Percentiles rank a stretch among this genome's conserved stretches.
Conservation (phyloP, 64 coral and sea anemone species). For the Montipora foliosa region DNA sequence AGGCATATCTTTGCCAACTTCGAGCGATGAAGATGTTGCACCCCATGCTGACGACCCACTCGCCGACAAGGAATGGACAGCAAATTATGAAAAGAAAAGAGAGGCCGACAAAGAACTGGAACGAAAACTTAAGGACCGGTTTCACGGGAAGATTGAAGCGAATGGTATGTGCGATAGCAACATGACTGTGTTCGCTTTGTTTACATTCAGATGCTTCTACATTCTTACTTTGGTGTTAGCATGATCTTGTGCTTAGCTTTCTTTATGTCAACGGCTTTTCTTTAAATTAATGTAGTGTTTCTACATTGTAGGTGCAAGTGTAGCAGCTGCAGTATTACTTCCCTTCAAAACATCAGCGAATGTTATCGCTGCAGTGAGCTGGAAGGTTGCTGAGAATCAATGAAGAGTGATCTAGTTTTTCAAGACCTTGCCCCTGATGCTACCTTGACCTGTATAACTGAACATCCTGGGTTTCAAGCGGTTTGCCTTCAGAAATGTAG, state of each 20-base stretch:
- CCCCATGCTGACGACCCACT: neutral
- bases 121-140: neutral
- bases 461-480: slow-evolving; percentile 19
- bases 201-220: neutral
- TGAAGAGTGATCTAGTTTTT: slow-evolving; percentile 47
- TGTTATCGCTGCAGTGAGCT: slow-evolving; percentile 70
- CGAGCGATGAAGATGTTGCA: neutral
- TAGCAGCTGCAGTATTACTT: slow-evolving; percentile 32
- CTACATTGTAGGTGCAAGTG: slow-evolving; percentile 57
- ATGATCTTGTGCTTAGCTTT: neutral
- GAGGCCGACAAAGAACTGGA: neutral
- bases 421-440: slow-evolving; percentile 6
- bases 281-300: neutral
- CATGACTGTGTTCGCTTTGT: neutral
- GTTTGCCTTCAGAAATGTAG: slow-evolving; percentile 77
- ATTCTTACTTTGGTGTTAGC: too few relatives aligned
- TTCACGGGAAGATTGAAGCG: neutral
- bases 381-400: slow-evolving; percentile 41
- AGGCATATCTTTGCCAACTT: neutral
- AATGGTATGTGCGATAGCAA: neutral
- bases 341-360: slow-evolving; percentile 47
- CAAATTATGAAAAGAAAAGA: neutral
- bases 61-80: neutral
- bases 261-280: neutral
- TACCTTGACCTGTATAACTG: neutral